Evolutionary conservation across 2,113 vertebrate species (phyloP).

Genomic region (Hymenochirus boettgeri): DNA sequence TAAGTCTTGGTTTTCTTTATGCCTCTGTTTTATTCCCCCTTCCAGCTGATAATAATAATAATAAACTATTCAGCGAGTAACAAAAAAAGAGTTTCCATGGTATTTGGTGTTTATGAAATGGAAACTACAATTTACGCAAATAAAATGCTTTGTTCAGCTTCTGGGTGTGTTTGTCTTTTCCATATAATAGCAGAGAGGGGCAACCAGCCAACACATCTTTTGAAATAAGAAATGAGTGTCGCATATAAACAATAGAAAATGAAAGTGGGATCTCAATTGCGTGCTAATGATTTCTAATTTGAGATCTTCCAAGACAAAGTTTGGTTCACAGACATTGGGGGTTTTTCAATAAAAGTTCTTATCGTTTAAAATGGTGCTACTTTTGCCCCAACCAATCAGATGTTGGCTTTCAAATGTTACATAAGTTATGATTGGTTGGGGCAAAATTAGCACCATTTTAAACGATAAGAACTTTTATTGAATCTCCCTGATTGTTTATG

Average conservation of each 20-base stretch:
- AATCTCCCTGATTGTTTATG: not conserved
- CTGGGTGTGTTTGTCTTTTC: not conserved
- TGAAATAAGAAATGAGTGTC: not conserved
- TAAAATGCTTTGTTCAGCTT: not conserved
- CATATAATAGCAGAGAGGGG: not conserved
- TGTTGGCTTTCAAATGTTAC: too few species aligned
- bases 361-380: too few species aligned
- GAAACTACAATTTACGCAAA: not conserved
- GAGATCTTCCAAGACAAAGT: not conserved
- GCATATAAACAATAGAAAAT: not conserved
- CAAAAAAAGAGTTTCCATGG: not conserved
- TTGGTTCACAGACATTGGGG: not conserved
- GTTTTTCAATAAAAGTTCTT: too few species aligned
- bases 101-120: not conserved
- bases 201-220: slow-evolving; percentile 2
- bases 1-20: too few species aligned
- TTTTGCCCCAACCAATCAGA: too few species aligned
- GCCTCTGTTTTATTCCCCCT: too few species aligned
- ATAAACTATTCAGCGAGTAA: not conserved
- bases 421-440: too few species aligned
- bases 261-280: not conserved
- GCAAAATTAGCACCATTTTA: too few species aligned
- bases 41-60: not conserved
- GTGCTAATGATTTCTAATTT: not conserved
- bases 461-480: too few species aligned